Evolutionary conservation across 2,113 vertebrate species (phyloP).

Genomic region (Acrocephalus arundinaceus): DNA sequence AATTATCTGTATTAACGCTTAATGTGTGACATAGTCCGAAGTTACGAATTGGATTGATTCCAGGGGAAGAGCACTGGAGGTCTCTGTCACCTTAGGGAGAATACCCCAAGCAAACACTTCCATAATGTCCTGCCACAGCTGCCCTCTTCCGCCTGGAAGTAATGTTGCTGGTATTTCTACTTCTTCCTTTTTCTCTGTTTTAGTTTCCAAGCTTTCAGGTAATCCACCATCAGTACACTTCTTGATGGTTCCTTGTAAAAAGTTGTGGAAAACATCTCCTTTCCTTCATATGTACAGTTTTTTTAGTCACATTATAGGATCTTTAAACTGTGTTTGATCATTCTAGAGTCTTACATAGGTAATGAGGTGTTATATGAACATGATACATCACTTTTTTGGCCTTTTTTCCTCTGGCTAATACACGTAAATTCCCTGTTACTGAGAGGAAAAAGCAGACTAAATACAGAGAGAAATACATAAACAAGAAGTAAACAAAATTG

Average conservation of each 20-base stretch:
- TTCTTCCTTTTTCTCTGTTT: background rate
- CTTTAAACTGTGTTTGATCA: background rate
- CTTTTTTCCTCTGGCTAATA: accelerated
- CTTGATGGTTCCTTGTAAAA: background rate
- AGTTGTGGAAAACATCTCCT: background rate
- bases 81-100: background rate
- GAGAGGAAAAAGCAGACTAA: background rate
- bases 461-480: background rate
- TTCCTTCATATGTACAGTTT: background rate
- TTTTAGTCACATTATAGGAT: background rate
- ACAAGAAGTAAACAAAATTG: background rate
- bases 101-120: background rate
- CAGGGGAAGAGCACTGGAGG: background rate
- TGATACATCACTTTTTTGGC: accelerated
- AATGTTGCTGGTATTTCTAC: background rate
- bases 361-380: background rate
- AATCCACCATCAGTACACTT: background rate
- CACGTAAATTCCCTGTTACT: background rate
- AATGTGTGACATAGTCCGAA: background rate
- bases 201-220: background rate
- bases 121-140: background rate
- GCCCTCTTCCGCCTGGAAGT: background rate
- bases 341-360: background rate
- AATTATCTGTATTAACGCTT: background rate
- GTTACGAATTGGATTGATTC: background rate